Percentiles rank a stretch among this genome's conserved stretches.
Evolutionary conservation across 2,113 vertebrate genomes (phyloP).

Genomic region (Furnarius figulus): DNA sequence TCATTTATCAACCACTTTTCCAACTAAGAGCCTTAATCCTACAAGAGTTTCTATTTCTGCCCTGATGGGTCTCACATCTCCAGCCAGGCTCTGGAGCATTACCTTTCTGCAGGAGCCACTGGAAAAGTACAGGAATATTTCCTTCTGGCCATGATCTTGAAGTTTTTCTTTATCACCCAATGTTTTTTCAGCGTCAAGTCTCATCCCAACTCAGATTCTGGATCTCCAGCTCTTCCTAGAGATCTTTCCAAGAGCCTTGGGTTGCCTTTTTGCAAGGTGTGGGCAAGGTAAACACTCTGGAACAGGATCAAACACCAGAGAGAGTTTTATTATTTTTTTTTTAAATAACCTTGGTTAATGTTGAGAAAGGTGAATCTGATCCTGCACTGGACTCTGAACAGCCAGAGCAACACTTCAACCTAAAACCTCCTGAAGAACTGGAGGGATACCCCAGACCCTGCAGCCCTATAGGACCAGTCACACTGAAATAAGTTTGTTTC

Average conservation of each 20-base stretch:
- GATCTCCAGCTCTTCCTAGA: neutral
- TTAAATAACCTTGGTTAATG: neutral
- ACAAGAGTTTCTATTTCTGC: neutral
- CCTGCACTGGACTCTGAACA: neutral
- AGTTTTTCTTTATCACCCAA: neutral
- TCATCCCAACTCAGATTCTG: neutral
- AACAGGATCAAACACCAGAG: neutral
- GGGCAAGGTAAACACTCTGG: neutral
- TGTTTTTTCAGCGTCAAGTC: neutral
- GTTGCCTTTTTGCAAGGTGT: neutral
- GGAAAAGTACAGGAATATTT: neutral
- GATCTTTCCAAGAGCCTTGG: neutral
- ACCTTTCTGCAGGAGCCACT: neutral
- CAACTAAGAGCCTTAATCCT: neutral
- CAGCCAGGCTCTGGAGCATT: accelerated
- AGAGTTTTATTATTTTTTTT: too few species aligned
- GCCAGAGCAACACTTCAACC: neutral
- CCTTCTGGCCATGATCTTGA: neutral
- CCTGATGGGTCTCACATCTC: accelerated
- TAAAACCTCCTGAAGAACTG: neutral
- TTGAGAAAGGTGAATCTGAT: neutral
- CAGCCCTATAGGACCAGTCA: neutral
- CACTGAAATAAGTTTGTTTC: neutral
- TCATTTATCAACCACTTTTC: neutral
- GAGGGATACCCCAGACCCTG: neutral